These are phyloP conservation scores for Psittacula echo DNA, from an alignment of 2,797 vertebrate species.

Conservation along the genomic window DNA sequence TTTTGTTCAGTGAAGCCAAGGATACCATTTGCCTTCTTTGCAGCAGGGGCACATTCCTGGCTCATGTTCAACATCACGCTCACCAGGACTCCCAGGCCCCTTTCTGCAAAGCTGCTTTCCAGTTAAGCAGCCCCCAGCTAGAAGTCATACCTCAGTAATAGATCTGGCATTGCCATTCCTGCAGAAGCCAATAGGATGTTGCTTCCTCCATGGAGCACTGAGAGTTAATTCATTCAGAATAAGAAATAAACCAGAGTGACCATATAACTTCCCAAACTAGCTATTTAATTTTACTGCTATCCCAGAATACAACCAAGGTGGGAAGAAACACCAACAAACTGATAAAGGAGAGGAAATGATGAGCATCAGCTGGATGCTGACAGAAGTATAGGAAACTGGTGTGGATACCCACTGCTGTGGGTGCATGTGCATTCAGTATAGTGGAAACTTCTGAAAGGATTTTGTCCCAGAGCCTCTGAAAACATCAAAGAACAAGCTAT, in stretches of 20 bases:
- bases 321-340: background rate
- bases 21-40: background rate
- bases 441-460: background rate
- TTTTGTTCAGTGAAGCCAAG: background rate
- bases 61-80: background rate
- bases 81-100: background rate
- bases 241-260: background rate
- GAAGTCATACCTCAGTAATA: background rate
- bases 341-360: background rate
- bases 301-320: background rate
- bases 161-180: fast-evolving
- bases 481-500: background rate
- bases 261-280: background rate
- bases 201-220: background rate
- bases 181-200: background rate
- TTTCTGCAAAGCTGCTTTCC: background rate
- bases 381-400: background rate
- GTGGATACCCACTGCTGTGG: background rate
- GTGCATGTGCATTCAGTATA: background rate
- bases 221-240: background rate
- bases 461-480: background rate
- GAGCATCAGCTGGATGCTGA: background rate
- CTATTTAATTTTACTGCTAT: background rate
- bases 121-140: background rate
- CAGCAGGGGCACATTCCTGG: fast-evolving